phyloP scores from a whole-genome alignment of 2,797 vertebrate genomes.

The Notolepis coatsorum region DNA sequence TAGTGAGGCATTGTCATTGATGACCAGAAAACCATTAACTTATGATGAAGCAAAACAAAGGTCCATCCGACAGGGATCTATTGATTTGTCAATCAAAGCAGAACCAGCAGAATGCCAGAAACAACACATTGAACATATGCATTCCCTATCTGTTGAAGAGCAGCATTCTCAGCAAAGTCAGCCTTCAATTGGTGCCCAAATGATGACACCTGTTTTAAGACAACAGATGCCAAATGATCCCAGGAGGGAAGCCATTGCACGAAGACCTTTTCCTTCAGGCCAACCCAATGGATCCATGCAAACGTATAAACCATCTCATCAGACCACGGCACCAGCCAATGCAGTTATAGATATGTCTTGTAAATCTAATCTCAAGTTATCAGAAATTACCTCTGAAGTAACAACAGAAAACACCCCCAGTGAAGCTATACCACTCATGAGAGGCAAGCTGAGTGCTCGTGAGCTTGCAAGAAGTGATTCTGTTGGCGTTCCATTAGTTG shows the following conservation, averaged over 20 bases:
- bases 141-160: constrained; percentile 6
- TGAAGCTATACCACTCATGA: constrained; percentile 62
- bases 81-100: constrained; percentile 62
- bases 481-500: constrained; percentile 64
- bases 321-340: constrained; percentile 57
- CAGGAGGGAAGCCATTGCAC: constrained; percentile 23
- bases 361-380: constrained; percentile 31
- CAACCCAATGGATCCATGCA: constrained; percentile 39
- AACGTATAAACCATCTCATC: constrained; percentile 13
- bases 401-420: neutral
- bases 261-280: constrained; percentile 25
- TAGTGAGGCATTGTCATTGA: constrained; percentile 54
- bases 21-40: constrained; percentile 50
- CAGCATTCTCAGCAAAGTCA: constrained; percentile 1
- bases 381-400: constrained; percentile 10
- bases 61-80: constrained; percentile 37
- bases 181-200: neutral
- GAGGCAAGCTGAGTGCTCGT: constrained; percentile 51
- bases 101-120: constrained; percentile 21
- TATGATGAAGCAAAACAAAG: constrained; percentile 24
- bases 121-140: constrained; percentile 17
- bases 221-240: constrained; percentile 18
- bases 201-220: neutral
- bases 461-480: constrained; percentile 51
- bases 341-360: constrained; percentile 64